Evolutionary conservation across 2,113 vertebrate species (phyloP).

Genomic region (Fregata magnificens): DNA sequence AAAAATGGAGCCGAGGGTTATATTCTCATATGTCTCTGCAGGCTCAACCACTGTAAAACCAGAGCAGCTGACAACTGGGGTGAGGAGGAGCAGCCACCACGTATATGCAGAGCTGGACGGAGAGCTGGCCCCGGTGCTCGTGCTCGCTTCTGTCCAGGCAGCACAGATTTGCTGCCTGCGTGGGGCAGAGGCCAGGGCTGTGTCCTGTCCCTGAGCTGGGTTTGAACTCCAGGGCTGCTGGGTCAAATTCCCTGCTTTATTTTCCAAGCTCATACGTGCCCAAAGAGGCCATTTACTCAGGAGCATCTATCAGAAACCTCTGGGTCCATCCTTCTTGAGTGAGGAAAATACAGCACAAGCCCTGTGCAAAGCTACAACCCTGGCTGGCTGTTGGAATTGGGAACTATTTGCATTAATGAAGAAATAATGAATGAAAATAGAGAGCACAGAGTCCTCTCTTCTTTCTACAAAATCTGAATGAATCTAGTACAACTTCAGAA

Average conservation of each 20-base stretch:
- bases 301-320: background rate
- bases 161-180: background rate
- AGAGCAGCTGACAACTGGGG: background rate
- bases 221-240: background rate
- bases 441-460: background rate
- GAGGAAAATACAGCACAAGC: background rate
- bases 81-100: background rate
- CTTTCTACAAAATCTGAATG: background rate
- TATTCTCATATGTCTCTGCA: background rate
- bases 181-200: background rate
- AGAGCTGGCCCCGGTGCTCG: fast-evolving
- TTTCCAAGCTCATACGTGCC: background rate
- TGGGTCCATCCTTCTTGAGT: background rate
- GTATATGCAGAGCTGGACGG: background rate
- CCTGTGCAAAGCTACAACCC: background rate
- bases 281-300: background rate
- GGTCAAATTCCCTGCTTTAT: background rate
- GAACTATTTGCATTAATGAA: background rate
- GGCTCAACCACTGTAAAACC: background rate
- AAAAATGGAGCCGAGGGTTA: background rate
- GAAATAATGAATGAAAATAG: background rate
- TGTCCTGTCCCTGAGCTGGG: background rate
- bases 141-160: fast-evolving
- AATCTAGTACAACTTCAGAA: background rate
- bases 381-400: background rate